phyloP scores from a whole-genome alignment of 2,888 invertebrate species.

The Hypomecis punctinalis region DNA sequence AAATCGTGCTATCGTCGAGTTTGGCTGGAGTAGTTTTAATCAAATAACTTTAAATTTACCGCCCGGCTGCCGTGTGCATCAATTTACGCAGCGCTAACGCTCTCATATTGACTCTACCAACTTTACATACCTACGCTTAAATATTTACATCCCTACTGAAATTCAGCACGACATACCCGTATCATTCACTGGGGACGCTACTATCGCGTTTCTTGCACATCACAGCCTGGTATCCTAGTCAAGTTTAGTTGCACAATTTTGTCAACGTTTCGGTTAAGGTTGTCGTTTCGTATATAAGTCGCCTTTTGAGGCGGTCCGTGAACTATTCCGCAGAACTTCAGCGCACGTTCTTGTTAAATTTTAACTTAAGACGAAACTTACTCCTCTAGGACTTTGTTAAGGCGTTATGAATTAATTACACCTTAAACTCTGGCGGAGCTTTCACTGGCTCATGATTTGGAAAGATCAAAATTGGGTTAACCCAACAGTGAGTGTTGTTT shows the following conservation, averaged over 20 bases:
- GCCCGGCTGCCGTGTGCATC: constrained; percentile 20
- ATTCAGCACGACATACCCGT: neutral
- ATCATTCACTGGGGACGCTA: neutral
- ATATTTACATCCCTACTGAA: constrained; percentile 22
- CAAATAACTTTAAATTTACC: too few species aligned
- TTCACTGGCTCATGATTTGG: neutral
- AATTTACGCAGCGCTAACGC: constrained; percentile 8
- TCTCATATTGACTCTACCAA: constrained; percentile 15
- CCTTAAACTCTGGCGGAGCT: constrained; percentile 5
- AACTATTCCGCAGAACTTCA: constrained; percentile 15
- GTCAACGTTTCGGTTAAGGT: neutral
- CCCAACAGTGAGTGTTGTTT: too few species aligned
- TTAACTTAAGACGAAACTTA: constrained; percentile 24
- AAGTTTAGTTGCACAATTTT: neutral
- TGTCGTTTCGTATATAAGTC: neutral
- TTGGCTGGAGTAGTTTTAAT: too few species aligned
- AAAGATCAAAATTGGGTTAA: too few species aligned
- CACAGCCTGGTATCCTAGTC: neutral
- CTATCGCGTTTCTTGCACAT: neutral
- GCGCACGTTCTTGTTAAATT: constrained; percentile 22
- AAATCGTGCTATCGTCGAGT: too few species aligned
- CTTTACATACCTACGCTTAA: constrained; percentile 10
- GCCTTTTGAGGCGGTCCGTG: constrained; percentile 13
- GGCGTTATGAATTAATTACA: constrained; percentile 34
- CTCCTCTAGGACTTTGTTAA: constrained; percentile 24